Evolutionary conservation across 2,797 vertebrate species (phyloP), one percentile per base, ranked within the genome.

Genomic region (Mergus octosetaceus): DNA sequence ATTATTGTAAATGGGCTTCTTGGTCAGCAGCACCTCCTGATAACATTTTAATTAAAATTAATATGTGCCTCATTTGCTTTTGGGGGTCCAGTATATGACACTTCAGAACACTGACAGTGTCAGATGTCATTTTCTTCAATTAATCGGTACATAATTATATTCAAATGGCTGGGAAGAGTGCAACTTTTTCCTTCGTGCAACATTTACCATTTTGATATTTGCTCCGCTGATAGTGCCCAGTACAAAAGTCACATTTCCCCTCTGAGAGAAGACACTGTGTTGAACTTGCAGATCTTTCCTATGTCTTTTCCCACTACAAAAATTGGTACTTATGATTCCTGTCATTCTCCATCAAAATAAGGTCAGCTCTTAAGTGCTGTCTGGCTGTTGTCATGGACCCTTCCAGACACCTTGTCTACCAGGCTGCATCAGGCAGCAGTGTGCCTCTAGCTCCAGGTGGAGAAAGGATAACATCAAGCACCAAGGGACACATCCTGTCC

Each of bases 1-100:
- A 91, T 95, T 87, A 93, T 87, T 95, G 78, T 94, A 96, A 95
- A 95, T 94, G 81, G 90, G 69, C 56, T 97, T 93, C 83, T 94
- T 95, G 84, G 92, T 95, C 92, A 97, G 93, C 89, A 95, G 32
- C 36, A 91, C 43, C 54, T 93, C 87, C 95, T 94, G 85, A 95
- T 92, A 96, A 90, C 75, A 94, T 93, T 96, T 96, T 95, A 96
- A 97, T 96, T 96, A 94, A 92, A 97, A 93, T 70, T 60, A 90
- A 69, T 96, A 82, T 85, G 72, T 83, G 66, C 85, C 90, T 94
- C 87, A 83, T 94, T 91, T 93, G 64, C 38, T 73, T 90, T 90
- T 82, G 22, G 72, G 72, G 71, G 36, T 88, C 91, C 95, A 84
- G 85, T 89, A 60, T 32, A 41, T 89, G 77, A 76, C 75, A 90